Evolutionary conservation across 2,113 vertebrate genomes (phyloP), one percentile per base, ranked within the genome.

Genomic region (Psittacus erithacus): DNA sequence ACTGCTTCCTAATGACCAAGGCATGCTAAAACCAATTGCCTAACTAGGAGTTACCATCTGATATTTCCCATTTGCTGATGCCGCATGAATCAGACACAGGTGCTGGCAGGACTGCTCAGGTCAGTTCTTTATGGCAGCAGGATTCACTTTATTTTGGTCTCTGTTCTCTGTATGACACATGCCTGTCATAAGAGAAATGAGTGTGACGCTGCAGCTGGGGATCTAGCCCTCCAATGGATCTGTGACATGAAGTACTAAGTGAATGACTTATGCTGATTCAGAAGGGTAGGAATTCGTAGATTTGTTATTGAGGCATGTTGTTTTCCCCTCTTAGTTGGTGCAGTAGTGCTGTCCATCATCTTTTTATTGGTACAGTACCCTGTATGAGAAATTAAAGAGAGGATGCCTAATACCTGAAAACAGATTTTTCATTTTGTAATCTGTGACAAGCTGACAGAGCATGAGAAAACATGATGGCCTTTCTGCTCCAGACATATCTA

Each of bases 361-460:
- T 1, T 55, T 85, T 76, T 49, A 39, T 24, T 88, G 57, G n/a
- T 43, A 8, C 3, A 17, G 22, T 63, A 44, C 15, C 29, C 44
- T 39, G 4, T 28, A 11, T 86, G 55, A 88, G 92, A 78, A 86
- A 81, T 90, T 81, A 63, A 65, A 23, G 55, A 78, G 46, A 47
- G 55, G 29, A 28, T 75, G 43, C 17, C 1, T 31, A 35, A 60
- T 38, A 75, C 35, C 7, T 41, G 31, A 39, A n/a, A 90, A 41
- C 7, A 81, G 55, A 68, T 82, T 88, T 86, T 90, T 88, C 82
- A 57, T 75, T 94, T 79, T 93, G 38, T 82, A 63, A 60, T 89
- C 73, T 76, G 18, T 89, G 92, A 89, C 90, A 96, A 85, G 69
- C 25, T 90, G 86, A 82, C 80, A 88, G 88, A 84, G 84, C 38